Base-by-base conservation (phyloP, 2,888 invertebrate species). In the Tricholauxania praeusta region DNA sequence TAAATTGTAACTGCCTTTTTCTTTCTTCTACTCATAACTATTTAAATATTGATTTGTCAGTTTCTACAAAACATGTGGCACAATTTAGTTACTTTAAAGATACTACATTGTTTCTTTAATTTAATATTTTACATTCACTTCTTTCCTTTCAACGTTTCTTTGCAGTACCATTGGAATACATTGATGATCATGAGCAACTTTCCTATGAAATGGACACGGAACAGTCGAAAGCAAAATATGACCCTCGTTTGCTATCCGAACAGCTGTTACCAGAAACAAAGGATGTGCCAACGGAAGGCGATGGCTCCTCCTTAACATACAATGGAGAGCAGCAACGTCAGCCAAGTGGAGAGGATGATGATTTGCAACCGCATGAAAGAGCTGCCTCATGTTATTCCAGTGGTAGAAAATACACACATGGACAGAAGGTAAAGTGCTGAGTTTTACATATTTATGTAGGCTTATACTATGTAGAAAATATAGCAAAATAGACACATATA, bases 211-310 rank as follows among this genome's bases (percentile, higher is more conserved):
- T 87, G 82, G 87, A 87, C 75, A 86, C 86, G 65, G 86, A 84
- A 65, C 87, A 87, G 78, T 87, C 87, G 55, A 83, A 87, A 76
- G 87, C 86, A 51, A 86, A 87, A 81, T 87, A 87, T 77, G 87
- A 87, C 82, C 83, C 87, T 71, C 84, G 83, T 73, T 77, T 86
- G 71, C 80, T 87, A 39, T 84, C 87, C 49, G 82, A 86, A 72
- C 86, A 86, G 80, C 81, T 86, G 82, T 79, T 85, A 70, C 82
- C 80, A 76, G 83, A 83, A 63, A 72, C 72, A 51, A 74, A 74
- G 51, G 8, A 49, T 47, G 55, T 17, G 7, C 12, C 52, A 12
- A 17, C 17, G 15, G 17, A 7, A 12, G 53, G 60, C 17, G 28
- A 49, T 19, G 14, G 19, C 47, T 17, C 17, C 48, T 12, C 49